Evolutionary conservation across 2,888 invertebrate species (phyloP).

Genomic region (Pseudanteris insignis): DNA sequence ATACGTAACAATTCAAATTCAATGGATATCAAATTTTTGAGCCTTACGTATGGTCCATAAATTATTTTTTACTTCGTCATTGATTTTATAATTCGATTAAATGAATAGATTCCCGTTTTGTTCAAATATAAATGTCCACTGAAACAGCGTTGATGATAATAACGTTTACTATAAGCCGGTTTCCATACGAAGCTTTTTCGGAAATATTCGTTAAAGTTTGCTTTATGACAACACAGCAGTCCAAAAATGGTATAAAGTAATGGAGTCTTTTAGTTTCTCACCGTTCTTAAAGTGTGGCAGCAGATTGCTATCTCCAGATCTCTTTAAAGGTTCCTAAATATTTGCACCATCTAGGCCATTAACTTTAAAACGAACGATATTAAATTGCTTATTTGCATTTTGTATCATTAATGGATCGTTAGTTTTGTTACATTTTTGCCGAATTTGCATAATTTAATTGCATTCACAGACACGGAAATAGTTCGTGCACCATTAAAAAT

Average conservation of each 20-base stretch:
- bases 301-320: constrained; percentile 40
- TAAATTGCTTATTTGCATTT: constrained; percentile 21
- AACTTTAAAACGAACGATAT: constrained; percentile 35
- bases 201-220: constrained; percentile 34
- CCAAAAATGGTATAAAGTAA: constrained; percentile 36
- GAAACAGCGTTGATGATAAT: constrained; percentile 20
- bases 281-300: constrained; percentile 32
- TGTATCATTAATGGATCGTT: constrained; percentile 19
- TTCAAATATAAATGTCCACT: constrained; percentile 1
- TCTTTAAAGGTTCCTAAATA: constrained; percentile 29
- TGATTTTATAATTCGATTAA: no score
- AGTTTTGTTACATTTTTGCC: no score
- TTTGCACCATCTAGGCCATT: constrained; percentile 38
- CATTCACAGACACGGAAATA: no score
- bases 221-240: constrained; percentile 22
- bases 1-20: no score
- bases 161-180: constrained; percentile 15
- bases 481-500: no score
- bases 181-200: constrained; percentile 28
- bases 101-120: no score
- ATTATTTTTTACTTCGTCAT: no score
- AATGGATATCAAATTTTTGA: no score
- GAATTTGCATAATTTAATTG: no score
- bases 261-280: constrained; percentile 36
- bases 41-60: no score